Base-by-base conservation (phyloP, 2,797 vertebrate species). In the Mormyrus hasselquistii region DNA sequence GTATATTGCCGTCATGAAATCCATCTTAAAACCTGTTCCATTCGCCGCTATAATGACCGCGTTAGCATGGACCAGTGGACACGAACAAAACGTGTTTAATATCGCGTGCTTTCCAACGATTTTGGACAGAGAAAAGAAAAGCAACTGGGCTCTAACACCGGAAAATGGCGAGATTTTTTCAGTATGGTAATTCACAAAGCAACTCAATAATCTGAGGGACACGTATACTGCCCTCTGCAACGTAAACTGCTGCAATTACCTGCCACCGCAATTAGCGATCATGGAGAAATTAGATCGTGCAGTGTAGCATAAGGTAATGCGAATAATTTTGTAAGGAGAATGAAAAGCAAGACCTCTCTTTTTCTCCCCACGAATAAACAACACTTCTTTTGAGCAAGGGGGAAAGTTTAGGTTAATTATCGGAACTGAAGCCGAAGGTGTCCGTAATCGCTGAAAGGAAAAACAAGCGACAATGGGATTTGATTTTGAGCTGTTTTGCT, bases 51-150 rank as follows among this genome's bases (percentile, higher is more conserved):
- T 97, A 98, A 99, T 99, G 97, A 97, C 96, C 97, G 97, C 95
- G 97, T 99, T 99, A 99, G 98, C 98, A 97, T 97, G 97, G 97
- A 96, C 97, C 97, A 96, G 94, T 98, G 97, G 97, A 95, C 98
- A 97, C 95, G 96, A 98, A 99, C 97, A 99, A 99, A 98, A 97
- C 97, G 94, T 93, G 95, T 95, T 97, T 97, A 96, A 97, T 97
- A 97, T 98, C 97, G 97, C 96, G 96, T 97, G 97, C 95, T 97
- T 95, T 95, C 96, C 95, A 97, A 97, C 97, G 96, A 97, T 97
- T 97, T 94, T 91, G 93, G 93, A 92, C 89, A 91, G 93, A 96
- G 93, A 93, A 93, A 93, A 94, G 92, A 95, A 93, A 91, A 93
- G 90, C 91, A 93, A 92, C 94, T 95, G 93, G 85, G 85, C 50